Percentiles rank a stretch among this genome's conserved stretches.
These are phyloP conservation scores for Timema cristinae DNA, from an alignment of 2,888 invertebrate species.

Conservation along the genomic window DNA sequence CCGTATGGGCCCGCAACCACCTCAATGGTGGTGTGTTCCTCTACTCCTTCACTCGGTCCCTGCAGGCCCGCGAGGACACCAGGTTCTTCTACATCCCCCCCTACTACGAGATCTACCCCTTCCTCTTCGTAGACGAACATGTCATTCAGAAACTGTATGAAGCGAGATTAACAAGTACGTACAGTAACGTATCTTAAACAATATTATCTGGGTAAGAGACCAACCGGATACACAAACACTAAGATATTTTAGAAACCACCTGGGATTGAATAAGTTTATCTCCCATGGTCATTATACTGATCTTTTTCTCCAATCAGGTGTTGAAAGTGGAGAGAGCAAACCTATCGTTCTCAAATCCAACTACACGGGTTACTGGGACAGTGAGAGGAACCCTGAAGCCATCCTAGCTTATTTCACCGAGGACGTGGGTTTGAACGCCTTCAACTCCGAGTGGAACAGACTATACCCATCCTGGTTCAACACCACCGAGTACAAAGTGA, in stretches of 20 bases:
- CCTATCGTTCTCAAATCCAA: constrained; percentile 59
- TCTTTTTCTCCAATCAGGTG: not conserved
- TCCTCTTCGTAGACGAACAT: constrained; percentile 59
- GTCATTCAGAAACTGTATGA: constrained; percentile 50
- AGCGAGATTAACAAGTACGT: constrained; percentile 18
- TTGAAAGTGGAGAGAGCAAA: constrained; percentile 42
- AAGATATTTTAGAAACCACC: no score
- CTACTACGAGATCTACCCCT: constrained; percentile 62
- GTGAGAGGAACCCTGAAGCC: constrained; percentile 52
- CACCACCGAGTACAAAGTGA: constrained; percentile 50
- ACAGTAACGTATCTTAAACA: not conserved
- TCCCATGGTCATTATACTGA: no score
- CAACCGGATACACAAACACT: no score
- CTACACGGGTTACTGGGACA: constrained; percentile 52
- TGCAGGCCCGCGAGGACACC: constrained; percentile 56
- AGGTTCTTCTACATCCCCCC: constrained; percentile 58
- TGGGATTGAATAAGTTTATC: no score
- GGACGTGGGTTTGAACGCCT: constrained; percentile 63
- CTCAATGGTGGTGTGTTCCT: constrained; percentile 62
- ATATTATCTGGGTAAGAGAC: not conserved
- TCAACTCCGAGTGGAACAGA: constrained; percentile 55
- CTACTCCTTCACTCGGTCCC: constrained; percentile 57
- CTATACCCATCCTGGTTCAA: constrained; percentile 63
- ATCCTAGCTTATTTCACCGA: constrained; percentile 66
- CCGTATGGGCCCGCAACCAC: constrained; percentile 61